Evolutionary conservation across 1,140 invertebrate genomes (phyloP).

Genomic region (Microplitis mediator): DNA sequence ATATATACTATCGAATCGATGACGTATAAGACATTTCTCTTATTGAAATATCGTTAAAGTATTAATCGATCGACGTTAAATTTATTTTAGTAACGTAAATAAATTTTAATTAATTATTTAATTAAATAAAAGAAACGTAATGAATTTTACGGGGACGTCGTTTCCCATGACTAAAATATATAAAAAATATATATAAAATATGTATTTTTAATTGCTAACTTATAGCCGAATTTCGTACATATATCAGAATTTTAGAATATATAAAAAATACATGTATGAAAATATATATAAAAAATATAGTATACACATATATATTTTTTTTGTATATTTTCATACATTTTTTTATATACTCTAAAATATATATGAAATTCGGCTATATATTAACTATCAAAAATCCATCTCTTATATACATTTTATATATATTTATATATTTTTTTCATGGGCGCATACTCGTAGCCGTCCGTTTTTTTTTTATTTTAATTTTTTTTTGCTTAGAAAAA

Average conservation of each 20-base stretch:
- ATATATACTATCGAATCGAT: conserved; percentile 25
- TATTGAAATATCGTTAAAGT: conserved; percentile 22
- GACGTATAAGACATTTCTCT: conserved; percentile 19
- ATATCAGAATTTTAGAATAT: no score
- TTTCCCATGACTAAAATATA: neutral
- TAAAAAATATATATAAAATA: neutral
- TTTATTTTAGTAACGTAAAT: conserved; percentile 20
- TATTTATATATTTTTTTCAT: no score
- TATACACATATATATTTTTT: no score
- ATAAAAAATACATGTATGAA: no score
- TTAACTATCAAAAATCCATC: no score
- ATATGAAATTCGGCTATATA: no score
- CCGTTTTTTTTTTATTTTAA: neutral
- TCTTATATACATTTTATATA: no score
- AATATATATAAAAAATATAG: no score
- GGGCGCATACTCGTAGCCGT: neutral
- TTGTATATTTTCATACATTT: no score
- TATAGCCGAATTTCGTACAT: no score
- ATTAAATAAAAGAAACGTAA: neutral
- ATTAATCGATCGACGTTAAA: conserved; percentile 27
- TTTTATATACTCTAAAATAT: no score
- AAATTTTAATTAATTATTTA: neutral
- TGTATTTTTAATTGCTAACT: no score
- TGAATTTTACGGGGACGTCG: neutral
- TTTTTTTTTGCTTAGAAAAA: conserved; percentile 8